phyloP scores from a whole-genome alignment of 2,113 vertebrate species.

The Loxodonta africana region DNA sequence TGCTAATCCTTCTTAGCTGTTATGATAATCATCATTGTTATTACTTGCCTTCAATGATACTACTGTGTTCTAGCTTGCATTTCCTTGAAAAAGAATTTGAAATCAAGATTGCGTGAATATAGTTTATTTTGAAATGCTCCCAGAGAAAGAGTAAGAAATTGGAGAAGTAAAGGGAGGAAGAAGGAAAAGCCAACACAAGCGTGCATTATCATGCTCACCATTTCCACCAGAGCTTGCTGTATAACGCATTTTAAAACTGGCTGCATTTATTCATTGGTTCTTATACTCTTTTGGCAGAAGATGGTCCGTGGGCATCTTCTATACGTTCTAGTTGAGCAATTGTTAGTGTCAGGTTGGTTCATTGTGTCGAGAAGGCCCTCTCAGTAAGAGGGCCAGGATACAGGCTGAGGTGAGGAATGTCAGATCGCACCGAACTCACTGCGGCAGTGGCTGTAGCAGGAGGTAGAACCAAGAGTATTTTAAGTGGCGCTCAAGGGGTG shows the following conservation, averaged over 20 bases:
- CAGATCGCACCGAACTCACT: background rate
- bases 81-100: background rate
- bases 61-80: background rate
- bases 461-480: background rate
- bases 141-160: background rate
- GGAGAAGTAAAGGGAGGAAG: background rate
- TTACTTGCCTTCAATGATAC: background rate
- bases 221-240: background rate
- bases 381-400: background rate
- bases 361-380: background rate
- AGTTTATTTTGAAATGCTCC: background rate
- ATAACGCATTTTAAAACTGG: background rate
- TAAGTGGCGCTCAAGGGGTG: background rate
- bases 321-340: background rate
- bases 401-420: background rate
- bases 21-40: background rate
- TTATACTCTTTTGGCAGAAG: background rate
- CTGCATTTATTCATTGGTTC: background rate
- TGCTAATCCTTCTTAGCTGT: background rate
- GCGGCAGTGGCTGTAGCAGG: no score
- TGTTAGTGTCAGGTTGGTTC: background rate
- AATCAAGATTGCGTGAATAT: background rate
- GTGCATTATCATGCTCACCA: background rate
- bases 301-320: background rate
- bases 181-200: background rate